Evolutionary conservation across 2,797 vertebrate genomes (phyloP).

Genomic region (Ambastaia sidthimunki): DNA sequence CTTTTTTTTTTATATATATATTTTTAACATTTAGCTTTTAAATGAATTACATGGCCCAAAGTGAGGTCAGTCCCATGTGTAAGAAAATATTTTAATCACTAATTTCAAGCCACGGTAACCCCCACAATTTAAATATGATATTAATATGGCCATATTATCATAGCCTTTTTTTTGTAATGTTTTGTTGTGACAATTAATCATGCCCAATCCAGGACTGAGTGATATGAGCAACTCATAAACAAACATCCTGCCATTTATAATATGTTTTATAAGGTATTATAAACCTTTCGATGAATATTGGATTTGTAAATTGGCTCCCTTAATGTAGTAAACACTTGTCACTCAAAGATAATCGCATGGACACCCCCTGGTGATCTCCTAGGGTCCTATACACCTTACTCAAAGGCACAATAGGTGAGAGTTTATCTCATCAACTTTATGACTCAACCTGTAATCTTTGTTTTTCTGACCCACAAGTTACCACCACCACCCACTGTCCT

Average conservation of each 20-base stretch:
- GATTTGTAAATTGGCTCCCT: background rate
- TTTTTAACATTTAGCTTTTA: too few relatives aligned
- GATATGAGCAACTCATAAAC: background rate
- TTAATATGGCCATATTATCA: background rate
- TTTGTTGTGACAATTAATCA: background rate
- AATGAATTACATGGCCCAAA: background rate
- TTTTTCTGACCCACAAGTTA: conserved; percentile 19
- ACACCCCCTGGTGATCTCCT: background rate
- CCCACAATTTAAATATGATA: background rate
- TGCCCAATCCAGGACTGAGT: background rate
- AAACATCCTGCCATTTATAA: background rate
- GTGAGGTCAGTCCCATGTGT: background rate
- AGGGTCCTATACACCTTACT: background rate
- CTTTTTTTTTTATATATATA: too few relatives aligned
- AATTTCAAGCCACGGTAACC: background rate
- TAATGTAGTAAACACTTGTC: background rate
- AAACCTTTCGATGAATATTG: background rate
- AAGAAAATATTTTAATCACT: background rate
- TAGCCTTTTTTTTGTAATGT: background rate
- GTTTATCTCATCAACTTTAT: background rate
- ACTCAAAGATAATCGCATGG: conserved; percentile 10
- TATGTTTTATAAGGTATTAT: background rate
- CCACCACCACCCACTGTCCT: conserved; percentile 17
- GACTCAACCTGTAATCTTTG: conserved; percentile 18
- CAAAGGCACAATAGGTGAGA: background rate